Evolutionary conservation across 1,140 invertebrate genomes (phyloP), one percentile per base, ranked within the genome.

Genomic region (Aphis gossypii): DNA sequence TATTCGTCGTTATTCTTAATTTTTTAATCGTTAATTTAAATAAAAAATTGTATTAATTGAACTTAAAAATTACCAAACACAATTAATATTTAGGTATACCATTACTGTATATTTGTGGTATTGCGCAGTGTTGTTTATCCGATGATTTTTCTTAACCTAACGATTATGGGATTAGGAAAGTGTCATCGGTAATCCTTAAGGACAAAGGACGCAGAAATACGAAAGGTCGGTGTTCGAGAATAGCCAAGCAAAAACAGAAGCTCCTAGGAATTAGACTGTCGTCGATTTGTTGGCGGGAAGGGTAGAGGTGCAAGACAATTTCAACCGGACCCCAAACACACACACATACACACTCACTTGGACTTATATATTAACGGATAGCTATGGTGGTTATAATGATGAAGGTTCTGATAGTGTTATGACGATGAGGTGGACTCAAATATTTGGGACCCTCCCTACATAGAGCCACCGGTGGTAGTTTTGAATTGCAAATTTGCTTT

Each of bases 401-500:
- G 30, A 35, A 18, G 54, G 35, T 44, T n/a, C 48, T 89, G 84
- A 86, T 86, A 20, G 9, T 90, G n/a, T 14, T 18, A 8, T 21
- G 76, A 83, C 20, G 82, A 51, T 25, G 92, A 41, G 44, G 48
- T 38, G 7, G 21, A 20, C 46, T 5, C 48, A 20, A 44, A 56
- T 86, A 83, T 83, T 82, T 21, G 21, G 41, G 21, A 8, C 48
- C 51, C 35, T 23, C 38, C 7, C 25, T 38, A 23, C 7, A n/a
- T 56, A 30, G 25, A n/a, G 25, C 30, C 38, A 30, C 56, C 14
- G 25, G 14, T 60, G n/a, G 82, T 86, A 44, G 82, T 93, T 93
- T 51, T 93, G 92, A 93, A 93, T 93, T 93, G 76, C 92, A 93
- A 93, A 93, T 93, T 93, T 68, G 48, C 35, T 30, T 23, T 46